Evolutionary conservation across 1,140 invertebrate genomes (phyloP).

Genomic region (Brachionus rotundiformis): DNA sequence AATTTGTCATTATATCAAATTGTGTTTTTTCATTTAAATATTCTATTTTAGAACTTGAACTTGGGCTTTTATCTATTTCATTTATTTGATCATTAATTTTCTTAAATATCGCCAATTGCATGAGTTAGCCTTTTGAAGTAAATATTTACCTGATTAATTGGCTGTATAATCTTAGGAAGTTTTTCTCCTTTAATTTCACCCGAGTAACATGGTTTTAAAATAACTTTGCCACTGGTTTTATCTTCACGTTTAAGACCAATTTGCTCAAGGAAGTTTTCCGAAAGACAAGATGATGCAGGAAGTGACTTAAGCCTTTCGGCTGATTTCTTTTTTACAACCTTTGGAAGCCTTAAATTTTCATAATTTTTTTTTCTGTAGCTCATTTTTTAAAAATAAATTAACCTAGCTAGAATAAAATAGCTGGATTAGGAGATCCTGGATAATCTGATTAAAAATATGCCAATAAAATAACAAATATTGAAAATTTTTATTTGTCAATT

Average conservation of each 20-base stretch:
- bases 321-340: neutral
- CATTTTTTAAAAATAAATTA: neutral
- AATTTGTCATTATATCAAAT: neutral
- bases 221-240: neutral
- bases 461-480: neutral
- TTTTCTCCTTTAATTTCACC: neutral
- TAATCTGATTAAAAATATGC: neutral
- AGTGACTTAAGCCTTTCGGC: neutral
- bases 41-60: no score
- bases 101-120: no score
- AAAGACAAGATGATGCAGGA: neutral
- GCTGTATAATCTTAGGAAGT: no score
- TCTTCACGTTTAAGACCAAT: neutral
- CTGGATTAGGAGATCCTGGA: neutral
- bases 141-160: neutral
- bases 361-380: neutral
- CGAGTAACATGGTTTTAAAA: neutral
- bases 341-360: neutral
- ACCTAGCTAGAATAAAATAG: neutral
- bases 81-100: no score
- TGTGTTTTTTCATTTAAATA: no score
- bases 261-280: neutral
- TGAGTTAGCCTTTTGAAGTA: no score
- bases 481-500: constrained; percentile 9
- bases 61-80: no score